A percentile compares a stretch with the other conserved stretches of the same genome.
Conservation (phyloP, 2,888 invertebrate genomes). For the Aphidius colemani region DNA sequence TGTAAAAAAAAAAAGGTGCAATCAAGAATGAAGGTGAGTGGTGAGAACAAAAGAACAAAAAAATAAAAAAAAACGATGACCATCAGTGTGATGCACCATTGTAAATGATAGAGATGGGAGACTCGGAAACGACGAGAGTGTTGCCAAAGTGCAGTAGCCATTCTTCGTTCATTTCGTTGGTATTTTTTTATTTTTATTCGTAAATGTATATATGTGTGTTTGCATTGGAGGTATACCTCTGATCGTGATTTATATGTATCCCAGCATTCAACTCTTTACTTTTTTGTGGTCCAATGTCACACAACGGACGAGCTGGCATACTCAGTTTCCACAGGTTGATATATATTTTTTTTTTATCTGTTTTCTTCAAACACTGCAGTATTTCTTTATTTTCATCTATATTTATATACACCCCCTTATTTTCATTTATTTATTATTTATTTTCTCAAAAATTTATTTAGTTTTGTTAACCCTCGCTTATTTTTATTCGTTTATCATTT, state of each 20-base stretch:
- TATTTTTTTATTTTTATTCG: slow-evolving; percentile 3
- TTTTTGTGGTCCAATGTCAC: slow-evolving; percentile 35
- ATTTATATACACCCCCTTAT: background rate
- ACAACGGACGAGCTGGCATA: slow-evolving; percentile 26
- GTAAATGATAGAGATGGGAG: slow-evolving; percentile 28
- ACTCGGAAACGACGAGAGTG: slow-evolving; percentile 13
- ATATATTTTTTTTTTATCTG: too few species aligned
- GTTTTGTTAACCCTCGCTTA: too few species aligned
- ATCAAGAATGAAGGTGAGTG: background rate
- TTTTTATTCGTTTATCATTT: slow-evolving; percentile 6
- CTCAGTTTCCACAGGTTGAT: slow-evolving; percentile 17
- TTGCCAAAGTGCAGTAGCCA: slow-evolving; percentile 21
- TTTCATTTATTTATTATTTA: slow-evolving; percentile 3
- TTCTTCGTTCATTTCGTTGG: slow-evolving; percentile 7
- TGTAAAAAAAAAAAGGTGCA: slow-evolving; percentile 10
- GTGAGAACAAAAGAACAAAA: slow-evolving; percentile 14
- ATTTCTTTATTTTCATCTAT: background rate
- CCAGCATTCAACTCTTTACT: slow-evolving; percentile 35
- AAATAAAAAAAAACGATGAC: slow-evolving; percentile 30
- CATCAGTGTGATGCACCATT: slow-evolving; percentile 31
- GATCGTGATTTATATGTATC: slow-evolving; percentile 49
- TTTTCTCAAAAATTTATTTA: too few species aligned
- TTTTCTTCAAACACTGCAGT: background rate
- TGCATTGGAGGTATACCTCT: slow-evolving; percentile 21
- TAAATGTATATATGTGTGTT: slow-evolving; percentile 15